Percentiles rank a stretch among this genome's conserved stretches.
Conservation (phyloP, 53 echinoderm and acorn worm genomes). For the Paelopatides confundens region DNA sequence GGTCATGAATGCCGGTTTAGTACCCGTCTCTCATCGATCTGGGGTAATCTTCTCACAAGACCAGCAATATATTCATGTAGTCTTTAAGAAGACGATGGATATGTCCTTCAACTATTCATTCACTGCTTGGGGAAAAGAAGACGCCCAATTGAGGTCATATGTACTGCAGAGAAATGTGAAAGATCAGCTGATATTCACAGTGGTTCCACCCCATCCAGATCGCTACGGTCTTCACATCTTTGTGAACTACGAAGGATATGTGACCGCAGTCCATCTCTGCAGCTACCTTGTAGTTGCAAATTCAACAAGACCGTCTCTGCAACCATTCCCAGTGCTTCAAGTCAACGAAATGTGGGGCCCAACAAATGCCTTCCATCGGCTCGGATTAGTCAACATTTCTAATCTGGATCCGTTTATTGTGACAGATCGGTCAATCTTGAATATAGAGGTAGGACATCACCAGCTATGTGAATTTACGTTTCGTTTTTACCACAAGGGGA, state of each 20-base stretch:
- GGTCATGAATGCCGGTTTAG: conserved; percentile 76
- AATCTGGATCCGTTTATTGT: conserved; percentile 78
- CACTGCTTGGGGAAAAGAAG: conserved; percentile 58
- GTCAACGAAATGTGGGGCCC: conserved; percentile 69
- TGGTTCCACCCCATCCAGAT: conserved; percentile 68
- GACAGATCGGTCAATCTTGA: conserved; percentile 51
- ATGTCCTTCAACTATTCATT: conserved; percentile 70
- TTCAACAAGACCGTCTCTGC: conserved; percentile 34
- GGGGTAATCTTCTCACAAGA: conserved; percentile 74
- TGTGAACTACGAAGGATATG: conserved; percentile 33
- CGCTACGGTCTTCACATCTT: conserved; percentile 89
- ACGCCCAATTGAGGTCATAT: conserved; percentile 53
- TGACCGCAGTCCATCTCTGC: conserved; percentile 76
- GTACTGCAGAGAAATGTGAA: conserved; percentile 71
- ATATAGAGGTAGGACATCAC: conserved; percentile 65
- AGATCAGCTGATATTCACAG: conserved; percentile 66
- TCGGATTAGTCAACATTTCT: conserved; percentile 70
- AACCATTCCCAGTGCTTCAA: conserved; percentile 60
- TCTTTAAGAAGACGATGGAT: conserved; percentile 62
- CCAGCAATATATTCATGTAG: conserved; percentile 58
- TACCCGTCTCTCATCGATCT: conserved; percentile 75
- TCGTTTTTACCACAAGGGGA: background rate
- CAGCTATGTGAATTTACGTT: conserved; percentile 15
- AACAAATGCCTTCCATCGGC: conserved; percentile 45
- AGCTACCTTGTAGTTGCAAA: conserved; percentile 86